phyloP scores from a whole-genome alignment of 2,888 invertebrate species.

The Aleiodes leptofemur region DNA sequence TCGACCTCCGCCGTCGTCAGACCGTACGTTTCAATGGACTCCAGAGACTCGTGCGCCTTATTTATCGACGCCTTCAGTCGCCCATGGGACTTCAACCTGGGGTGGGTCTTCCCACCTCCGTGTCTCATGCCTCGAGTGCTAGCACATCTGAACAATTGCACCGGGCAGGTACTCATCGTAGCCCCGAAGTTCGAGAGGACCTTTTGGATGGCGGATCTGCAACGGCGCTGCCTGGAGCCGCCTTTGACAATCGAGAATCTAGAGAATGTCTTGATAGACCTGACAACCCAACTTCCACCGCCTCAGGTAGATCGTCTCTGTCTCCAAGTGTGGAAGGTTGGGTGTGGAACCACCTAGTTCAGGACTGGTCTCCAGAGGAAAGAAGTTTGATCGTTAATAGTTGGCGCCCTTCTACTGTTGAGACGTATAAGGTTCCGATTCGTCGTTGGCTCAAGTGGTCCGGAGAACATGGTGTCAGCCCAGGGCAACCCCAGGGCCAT shows the following conservation, averaged over 20 bases:
- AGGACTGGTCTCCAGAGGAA: slow-evolving; percentile 7
- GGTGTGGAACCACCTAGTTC: slow-evolving; percentile 17
- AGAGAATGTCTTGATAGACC: slow-evolving; percentile 25
- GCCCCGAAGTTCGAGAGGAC: slow-evolving; percentile 20
- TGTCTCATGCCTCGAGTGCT: slow-evolving; percentile 48
- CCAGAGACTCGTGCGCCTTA: slow-evolving; percentile 45
- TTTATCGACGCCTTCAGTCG: slow-evolving; percentile 54
- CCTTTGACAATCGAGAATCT: neutral
- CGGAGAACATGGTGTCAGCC: slow-evolving; percentile 28
- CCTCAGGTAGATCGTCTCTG: slow-evolving; percentile 8
- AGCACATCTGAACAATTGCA: slow-evolving; percentile 46
- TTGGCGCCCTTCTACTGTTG: slow-evolving; percentile 33
- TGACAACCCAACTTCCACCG: slow-evolving; percentile 30
- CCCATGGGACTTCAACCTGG: slow-evolving; percentile 45
- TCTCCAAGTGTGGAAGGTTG: neutral
- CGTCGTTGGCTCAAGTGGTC: slow-evolving; percentile 41
- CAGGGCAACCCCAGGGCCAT: slow-evolving; percentile 13
- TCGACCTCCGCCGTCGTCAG: slow-evolving; percentile 47
- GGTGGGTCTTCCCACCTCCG: slow-evolving; percentile 48
- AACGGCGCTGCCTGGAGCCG: no score
- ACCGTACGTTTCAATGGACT: slow-evolving; percentile 49
- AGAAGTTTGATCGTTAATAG: slow-evolving; percentile 28
- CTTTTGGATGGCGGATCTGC: neutral
- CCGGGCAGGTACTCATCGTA: slow-evolving; percentile 23
- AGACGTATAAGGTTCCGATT: slow-evolving; percentile 43